Base-by-base conservation (phyloP, 2,888 invertebrate genomes). In the Prenolepis imparis region DNA sequence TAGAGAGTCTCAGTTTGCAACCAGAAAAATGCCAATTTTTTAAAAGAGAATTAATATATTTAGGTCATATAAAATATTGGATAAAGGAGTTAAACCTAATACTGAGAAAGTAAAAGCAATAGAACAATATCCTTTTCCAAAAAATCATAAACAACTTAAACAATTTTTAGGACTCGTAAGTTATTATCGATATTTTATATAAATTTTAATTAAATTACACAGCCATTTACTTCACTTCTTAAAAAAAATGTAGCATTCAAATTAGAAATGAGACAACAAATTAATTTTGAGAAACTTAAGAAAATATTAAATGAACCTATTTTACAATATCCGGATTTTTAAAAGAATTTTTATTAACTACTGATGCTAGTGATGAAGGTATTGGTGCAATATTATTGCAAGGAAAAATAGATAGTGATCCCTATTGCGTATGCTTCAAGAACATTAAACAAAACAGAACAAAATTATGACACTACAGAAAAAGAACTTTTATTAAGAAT, bases 101-200 rank as follows among this genome's bases (percentile, higher is more conserved):
- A 21, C 64, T 1, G 11, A 66, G 0, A 66, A 44, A 5, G 21
- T 41, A 28, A 4, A 61, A 32, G 61, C 32, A 4, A 32, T 59
- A 0, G 1, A 59, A 32, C 82, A 92, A 57, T 91, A 88, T n/a
- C 90, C 89, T 9, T 57, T 15, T 0, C 91, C 91, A 0, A 81
- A 72, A 28, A 74, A 52, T 12, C 28, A 72, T 0, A 90, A 88
- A 66, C 87, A 91, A 15, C 83, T 92, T 0, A 90, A 90, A 84
- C 74, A 84, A 44, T 94, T 94, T 48, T 59, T 93, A 18, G 93
- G 93, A 39, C 84, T 93, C 15, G 81, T 87, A 0, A 90, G 92
- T 0, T 94, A 93, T 78, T 94, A 94, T 68, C 36, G 94, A 9
- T 85, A 91, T 59, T 94, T 94, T 66, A 92, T 94, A 18, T 75